Evolutionary conservation across 2,888 invertebrate species (phyloP).

Genomic region (Arctia plantaginis): DNA sequence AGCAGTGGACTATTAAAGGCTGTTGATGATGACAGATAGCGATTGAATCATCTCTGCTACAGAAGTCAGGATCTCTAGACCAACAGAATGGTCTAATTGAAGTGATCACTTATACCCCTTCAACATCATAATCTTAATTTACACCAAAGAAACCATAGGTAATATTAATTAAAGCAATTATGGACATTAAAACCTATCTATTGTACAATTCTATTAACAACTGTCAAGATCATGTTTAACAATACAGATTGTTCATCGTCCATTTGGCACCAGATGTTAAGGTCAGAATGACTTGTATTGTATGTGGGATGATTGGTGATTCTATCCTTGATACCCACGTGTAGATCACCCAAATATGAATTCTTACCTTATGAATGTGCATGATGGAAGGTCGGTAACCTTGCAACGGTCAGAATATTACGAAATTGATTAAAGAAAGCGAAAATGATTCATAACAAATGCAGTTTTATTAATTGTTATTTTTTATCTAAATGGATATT

Average conservation of each 20-base stretch:
- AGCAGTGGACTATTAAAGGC: no score
- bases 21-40: no score
- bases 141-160: not conserved
- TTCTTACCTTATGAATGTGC: slow-evolving; percentile 13
- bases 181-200: slow-evolving; percentile 17
- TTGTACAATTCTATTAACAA: slow-evolving; percentile 17
- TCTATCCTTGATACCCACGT: slow-evolving; percentile 24
- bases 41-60: not conserved
- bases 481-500: not conserved
- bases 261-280: slow-evolving; percentile 29
- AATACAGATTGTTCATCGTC: slow-evolving; percentile 29
- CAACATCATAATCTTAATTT: not conserved
- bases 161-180: not conserved
- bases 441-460: not conserved
- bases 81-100: not conserved
- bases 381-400: slow-evolving; percentile 13
- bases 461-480: not conserved
- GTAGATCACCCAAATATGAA: slow-evolving; percentile 19
- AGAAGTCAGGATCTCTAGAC: not conserved
- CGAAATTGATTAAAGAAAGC: slow-evolving; percentile 7
- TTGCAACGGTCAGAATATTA: slow-evolving; percentile 11
- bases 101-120: not conserved
- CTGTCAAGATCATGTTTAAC: slow-evolving; percentile 22
- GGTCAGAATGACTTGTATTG: slow-evolving; percentile 22
- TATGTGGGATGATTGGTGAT: slow-evolving; percentile 15